These are phyloP conservation scores for Seriola rivoliana DNA, from an alignment of 2,113 vertebrate species.

Conservation along the genomic window DNA sequence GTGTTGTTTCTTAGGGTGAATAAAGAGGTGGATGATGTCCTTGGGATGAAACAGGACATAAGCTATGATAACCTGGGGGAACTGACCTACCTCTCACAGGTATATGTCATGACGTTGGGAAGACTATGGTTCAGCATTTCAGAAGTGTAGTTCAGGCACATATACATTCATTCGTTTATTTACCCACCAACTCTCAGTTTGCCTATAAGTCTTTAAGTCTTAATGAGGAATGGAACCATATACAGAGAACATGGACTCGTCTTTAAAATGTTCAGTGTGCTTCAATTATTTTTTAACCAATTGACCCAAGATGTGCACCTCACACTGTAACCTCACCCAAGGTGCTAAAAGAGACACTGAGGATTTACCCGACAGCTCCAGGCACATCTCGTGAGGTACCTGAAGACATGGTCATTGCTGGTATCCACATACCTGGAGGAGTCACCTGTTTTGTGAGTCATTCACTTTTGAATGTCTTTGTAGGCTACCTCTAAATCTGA, in stretches of 20 bases:
- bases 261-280: background rate
- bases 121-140: background rate
- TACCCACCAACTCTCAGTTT: background rate
- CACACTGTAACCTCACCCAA: constrained; percentile 44
- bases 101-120: constrained; percentile 56
- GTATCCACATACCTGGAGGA: constrained; percentile 84
- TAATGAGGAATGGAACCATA: background rate
- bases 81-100: constrained; percentile 91
- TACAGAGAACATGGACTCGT: background rate
- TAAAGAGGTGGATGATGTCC: constrained; percentile 90
- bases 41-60: constrained; percentile 91
- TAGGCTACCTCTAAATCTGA: background rate
- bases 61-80: constrained; percentile 90
- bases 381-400: constrained; percentile 84
- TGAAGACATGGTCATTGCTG: constrained; percentile 83
- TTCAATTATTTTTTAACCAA: background rate
- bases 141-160: background rate
- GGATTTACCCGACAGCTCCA: constrained; percentile 87
- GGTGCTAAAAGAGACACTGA: constrained; percentile 93
- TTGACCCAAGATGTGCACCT: background rate
- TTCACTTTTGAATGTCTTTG: background rate
- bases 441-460: constrained; percentile 53
- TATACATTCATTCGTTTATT: background rate
- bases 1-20: constrained; percentile 79
- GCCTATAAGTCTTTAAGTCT: background rate